Evolutionary conservation across 2,888 invertebrate species (phyloP).

Genomic region (Drosophila hamatofila): DNA sequence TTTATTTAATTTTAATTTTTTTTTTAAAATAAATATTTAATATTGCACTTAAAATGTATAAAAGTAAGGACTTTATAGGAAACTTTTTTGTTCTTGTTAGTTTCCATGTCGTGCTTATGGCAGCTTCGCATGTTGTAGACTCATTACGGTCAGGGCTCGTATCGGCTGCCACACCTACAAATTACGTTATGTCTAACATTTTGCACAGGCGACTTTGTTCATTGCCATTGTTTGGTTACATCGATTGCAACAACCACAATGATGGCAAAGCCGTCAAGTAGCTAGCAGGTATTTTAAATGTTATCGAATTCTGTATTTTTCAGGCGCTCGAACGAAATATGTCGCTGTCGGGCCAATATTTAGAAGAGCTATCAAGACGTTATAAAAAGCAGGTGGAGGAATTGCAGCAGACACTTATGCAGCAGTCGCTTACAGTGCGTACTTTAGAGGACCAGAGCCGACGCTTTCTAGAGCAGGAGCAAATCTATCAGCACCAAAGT

Average conservation of each 20-base stretch:
- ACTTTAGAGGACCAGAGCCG: slow-evolving; percentile 90
- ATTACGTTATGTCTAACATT: slow-evolving; percentile 51
- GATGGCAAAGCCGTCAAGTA: slow-evolving; percentile 7
- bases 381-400: slow-evolving; percentile 99
- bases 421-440: slow-evolving; percentile 91
- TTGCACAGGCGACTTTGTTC: slow-evolving; percentile 15
- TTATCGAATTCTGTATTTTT: slow-evolving; percentile 71
- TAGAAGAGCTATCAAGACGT: slow-evolving; percentile 97
- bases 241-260: slow-evolving; percentile 3
- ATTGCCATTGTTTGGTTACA: slow-evolving; percentile 43
- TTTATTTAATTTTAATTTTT: too few species aligned
- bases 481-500: slow-evolving; percentile 92
- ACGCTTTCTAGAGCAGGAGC: slow-evolving; percentile 90
- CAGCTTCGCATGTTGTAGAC: slow-evolving; percentile 73
- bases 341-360: slow-evolving; percentile 97
- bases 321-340: slow-evolving; percentile 97
- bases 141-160: slow-evolving; percentile 52
- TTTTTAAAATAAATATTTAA: too few species aligned
- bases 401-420: slow-evolving; percentile 94
- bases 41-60: background rate
- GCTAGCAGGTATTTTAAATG: slow-evolving; percentile 13
- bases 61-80: slow-evolving; percentile 2
- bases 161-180: slow-evolving; percentile 40
- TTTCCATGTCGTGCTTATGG: slow-evolving; percentile 53
- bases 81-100: slow-evolving; percentile 2